Percentiles rank a stretch among this genome's conserved stretches.
Conservation (phyloP, 2,888 invertebrate genomes). For the Dione juno region DNA sequence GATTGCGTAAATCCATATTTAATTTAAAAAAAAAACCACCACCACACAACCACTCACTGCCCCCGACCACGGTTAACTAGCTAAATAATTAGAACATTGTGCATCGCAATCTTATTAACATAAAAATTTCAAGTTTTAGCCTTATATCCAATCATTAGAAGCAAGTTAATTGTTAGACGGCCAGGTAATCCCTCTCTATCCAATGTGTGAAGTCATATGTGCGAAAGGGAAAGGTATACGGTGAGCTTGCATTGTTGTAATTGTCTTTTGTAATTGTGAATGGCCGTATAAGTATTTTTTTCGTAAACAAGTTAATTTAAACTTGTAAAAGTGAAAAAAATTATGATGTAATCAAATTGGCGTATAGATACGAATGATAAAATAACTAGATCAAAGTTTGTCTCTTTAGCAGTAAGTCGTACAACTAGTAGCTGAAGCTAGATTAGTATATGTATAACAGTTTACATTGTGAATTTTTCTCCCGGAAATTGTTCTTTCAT, state of each 20-base stretch:
- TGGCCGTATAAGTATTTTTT: conserved; percentile 38
- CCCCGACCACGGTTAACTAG: conserved; percentile 69
- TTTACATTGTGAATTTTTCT: not conserved
- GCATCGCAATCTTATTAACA: conserved; percentile 78
- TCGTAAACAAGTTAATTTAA: conserved; percentile 33
- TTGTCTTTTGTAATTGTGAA: conserved; percentile 56
- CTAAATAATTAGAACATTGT: conserved; percentile 71
- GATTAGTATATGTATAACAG: not conserved
- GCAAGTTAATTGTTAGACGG: conserved; percentile 64
- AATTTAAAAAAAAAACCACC: conserved; percentile 42
- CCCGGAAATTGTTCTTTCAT: not conserved
- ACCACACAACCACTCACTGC: conserved; percentile 72
- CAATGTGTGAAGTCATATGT: conserved; percentile 52
- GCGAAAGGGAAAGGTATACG: conserved; percentile 59
- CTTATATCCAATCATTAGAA: conserved; percentile 70
- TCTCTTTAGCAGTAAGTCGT: not conserved
- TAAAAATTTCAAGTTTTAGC: conserved; percentile 81
- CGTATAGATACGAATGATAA: conserved; percentile 4
- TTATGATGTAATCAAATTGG: conserved; percentile 34
- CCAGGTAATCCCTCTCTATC: conserved; percentile 64
- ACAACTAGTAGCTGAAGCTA: not conserved
- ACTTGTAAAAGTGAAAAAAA: conserved; percentile 39
- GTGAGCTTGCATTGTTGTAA: conserved; percentile 60
- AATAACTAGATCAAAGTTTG: not conserved
- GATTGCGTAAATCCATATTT: conserved; percentile 74